A percentile compares a stretch with the other conserved stretches of the same genome.
Evolutionary conservation across 1,140 invertebrate genomes (phyloP).

Genomic region (Lerema accius): DNA sequence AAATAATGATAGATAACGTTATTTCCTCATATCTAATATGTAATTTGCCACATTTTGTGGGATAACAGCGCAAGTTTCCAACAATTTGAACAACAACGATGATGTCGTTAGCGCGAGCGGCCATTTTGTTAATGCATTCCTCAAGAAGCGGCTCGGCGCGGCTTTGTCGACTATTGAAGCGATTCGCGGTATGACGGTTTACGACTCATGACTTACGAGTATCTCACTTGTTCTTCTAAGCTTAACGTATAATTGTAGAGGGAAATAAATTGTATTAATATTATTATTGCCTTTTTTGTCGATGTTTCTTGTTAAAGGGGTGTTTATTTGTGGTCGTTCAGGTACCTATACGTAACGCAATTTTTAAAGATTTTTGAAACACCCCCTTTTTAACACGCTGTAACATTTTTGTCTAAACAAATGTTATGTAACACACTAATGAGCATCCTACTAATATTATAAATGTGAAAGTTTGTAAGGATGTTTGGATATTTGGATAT

Average conservation of each 20-base stretch:
- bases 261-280: constrained; percentile 2
- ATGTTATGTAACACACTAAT: too few species aligned
- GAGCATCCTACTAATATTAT: too few species aligned
- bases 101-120: constrained; percentile 38
- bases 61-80: constrained; percentile 28
- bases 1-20: too few species aligned
- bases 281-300: neutral
- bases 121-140: constrained; percentile 51
- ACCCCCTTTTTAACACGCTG: too few species aligned
- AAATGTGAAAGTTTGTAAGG: too few species aligned
- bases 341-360: too few species aligned
- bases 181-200: constrained; percentile 38
- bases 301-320: too few species aligned
- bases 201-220: constrained; percentile 28
- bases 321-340: too few species aligned
- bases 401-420: too few species aligned
- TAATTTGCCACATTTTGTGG: constrained; percentile 5
- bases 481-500: too few species aligned
- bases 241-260: constrained; percentile 9
- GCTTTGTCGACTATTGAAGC: constrained; percentile 40
- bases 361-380: too few species aligned
- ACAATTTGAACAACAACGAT: constrained; percentile 37
- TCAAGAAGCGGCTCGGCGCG: constrained; percentile 30
- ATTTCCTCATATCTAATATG: constrained; percentile 3
- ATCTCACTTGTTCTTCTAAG: constrained; percentile 4